Base-by-base conservation (phyloP, 2,888 invertebrate species). In the Rhagophthalmus giganteus region DNA sequence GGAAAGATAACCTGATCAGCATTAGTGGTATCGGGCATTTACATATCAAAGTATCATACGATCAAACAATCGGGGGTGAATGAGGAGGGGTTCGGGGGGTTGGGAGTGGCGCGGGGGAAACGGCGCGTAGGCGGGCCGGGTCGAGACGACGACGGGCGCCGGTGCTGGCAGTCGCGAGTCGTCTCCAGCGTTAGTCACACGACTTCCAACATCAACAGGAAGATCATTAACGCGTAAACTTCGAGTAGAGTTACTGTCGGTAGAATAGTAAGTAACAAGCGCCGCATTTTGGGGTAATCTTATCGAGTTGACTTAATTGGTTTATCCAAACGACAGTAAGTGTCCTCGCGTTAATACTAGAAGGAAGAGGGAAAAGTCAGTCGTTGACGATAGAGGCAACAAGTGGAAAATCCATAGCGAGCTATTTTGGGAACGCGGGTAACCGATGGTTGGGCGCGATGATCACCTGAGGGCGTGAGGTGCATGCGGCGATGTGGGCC, bases 151-250 rank as follows among this genome's bases (percentile, higher is more conserved):
- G 65, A 60, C 63, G 64, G 65, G 60, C 60, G 61, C 61, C 60
- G 55, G 62, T 50, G 66, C 63, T 69, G 77, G 72, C 76, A 73
- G 74, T 63, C 72, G 77, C 75, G 76, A 78, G 76, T 71, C 71
- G 71, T 69, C 69, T 66, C 64, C 63, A 67, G 60, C 58, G 61
- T 57, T 59, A 62, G 54, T 51, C 57, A 54, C 63, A 66, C 58
- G 54, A 42, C 53, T 47, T 45, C 52, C 55, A 53, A 39, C 45
- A 45, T 26, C 14, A 31, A 42, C 31, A 52, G 34, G 58, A 64
- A 54, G 45, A 42, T 37, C 47, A 42, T 45, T 32, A 51, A 15
- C 38, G 44, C 37, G 51, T 32, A 30, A 44, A 34, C 44, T 31
- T 39, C 42, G 35, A 35, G 8, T 24, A 16, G 16, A 40, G 20